These are phyloP conservation scores for Platyura marginata DNA, from an alignment of 1,140 invertebrate species.

Conservation along the genomic window DNA sequence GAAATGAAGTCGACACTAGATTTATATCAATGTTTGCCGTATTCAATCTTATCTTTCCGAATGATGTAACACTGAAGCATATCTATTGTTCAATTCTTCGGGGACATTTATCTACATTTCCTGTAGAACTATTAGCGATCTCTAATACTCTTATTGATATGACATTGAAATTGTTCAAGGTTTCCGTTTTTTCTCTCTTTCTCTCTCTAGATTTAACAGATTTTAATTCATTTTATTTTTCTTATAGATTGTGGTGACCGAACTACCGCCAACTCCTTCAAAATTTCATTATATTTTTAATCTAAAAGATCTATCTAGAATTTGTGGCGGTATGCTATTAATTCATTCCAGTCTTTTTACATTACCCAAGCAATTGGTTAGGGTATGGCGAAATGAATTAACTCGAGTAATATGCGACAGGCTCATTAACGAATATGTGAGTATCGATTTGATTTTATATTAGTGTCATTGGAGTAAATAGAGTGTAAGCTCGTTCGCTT, in stretches of 20 bases:
- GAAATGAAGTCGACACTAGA: constrained; percentile 75
- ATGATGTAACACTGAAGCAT: constrained; percentile 51
- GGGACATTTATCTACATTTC: constrained; percentile 48
- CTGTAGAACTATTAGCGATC: constrained; percentile 42
- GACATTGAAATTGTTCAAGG: constrained; percentile 70
- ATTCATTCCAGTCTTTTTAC: constrained; percentile 46
- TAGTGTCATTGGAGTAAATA: not conserved
- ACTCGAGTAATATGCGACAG: constrained; percentile 69
- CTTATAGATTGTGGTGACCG: constrained; percentile 40
- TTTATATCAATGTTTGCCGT: constrained; percentile 78
- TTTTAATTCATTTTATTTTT: not conserved
- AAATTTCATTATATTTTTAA: constrained; percentile 94
- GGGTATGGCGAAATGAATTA: constrained; percentile 83
- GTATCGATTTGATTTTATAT: constrained; percentile 10
- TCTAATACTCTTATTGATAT: constrained; percentile 48
- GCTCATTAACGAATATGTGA: constrained; percentile 51
- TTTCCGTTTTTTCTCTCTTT: constrained; percentile 12
- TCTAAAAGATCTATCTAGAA: constrained; percentile 69
- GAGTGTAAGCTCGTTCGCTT: not conserved
- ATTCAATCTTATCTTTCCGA: constrained; percentile 69
- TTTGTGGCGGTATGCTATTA: constrained; percentile 59
- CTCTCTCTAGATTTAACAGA: not conserved
- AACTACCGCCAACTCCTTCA: constrained; percentile 74
- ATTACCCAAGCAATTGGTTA: constrained; percentile 47
- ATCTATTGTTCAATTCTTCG: constrained; percentile 69